A percentile compares a stretch with the other conserved stretches of the same genome.
Evolutionary conservation across 1,140 invertebrate genomes (phyloP).

Genomic region (Platyscapa corneri): DNA sequence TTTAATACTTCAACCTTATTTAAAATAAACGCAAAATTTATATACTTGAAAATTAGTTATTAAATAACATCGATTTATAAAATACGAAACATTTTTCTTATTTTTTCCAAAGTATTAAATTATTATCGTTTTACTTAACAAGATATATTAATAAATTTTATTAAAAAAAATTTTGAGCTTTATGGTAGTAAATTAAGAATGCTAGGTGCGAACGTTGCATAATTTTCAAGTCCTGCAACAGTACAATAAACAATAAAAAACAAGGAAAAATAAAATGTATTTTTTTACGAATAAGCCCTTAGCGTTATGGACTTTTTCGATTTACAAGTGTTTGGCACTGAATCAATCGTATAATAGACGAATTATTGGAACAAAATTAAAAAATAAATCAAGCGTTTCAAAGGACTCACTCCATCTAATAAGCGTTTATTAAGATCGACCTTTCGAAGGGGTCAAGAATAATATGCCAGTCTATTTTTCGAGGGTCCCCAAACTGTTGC

Average conservation of each 20-base stretch:
- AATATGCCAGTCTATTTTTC: slow-evolving; percentile 19
- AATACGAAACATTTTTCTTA: no score
- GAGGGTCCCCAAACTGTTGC: slow-evolving; percentile 42
- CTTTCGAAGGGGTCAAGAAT: slow-evolving; percentile 14
- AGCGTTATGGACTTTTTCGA: no score
- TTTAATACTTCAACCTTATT: neutral
- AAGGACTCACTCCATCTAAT: neutral
- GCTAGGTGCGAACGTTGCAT: no score
- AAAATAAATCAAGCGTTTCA: neutral
- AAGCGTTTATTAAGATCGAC: neutral
- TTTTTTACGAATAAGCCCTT: neutral
- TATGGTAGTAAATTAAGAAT: neutral
- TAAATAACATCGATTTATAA: no score
- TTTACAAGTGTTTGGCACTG: no score
- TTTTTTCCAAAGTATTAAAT: neutral
- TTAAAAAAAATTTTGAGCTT: neutral
- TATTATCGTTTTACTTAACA: neutral
- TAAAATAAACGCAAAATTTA: neutral
- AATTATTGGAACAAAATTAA: neutral
- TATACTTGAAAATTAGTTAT: neutral
- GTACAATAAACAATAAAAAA: neutral
- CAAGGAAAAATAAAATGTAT: neutral
- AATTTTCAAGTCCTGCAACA: no score
- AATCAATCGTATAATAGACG: no score
- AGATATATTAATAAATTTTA: slow-evolving; percentile 34